Conservation (phyloP, 2,113 vertebrate genomes). For the Forbesichthys papilliferus region DNA sequence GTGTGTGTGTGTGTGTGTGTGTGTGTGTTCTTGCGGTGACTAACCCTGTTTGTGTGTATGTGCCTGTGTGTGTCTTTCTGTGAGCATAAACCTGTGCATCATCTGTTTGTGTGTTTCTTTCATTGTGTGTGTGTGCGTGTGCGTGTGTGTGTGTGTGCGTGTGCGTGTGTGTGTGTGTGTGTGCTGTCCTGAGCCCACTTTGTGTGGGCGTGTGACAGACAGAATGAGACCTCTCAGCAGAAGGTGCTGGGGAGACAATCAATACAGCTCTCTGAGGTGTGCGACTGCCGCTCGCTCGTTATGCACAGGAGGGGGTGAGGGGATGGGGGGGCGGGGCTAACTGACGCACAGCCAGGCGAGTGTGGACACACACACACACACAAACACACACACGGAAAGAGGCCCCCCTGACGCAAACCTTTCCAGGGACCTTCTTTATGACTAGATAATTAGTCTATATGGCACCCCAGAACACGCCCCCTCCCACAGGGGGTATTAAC, state of each 20-base stretch:
- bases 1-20: constrained; percentile 14
- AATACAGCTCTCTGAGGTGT: constrained; percentile 65
- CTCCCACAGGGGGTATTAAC: constrained; percentile 37
- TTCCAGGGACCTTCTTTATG: constrained; percentile 31
- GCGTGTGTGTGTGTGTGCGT: background rate
- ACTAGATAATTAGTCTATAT: constrained; percentile 67
- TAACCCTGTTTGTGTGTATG: constrained; percentile 12
- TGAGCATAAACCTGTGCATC: no score
- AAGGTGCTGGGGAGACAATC: constrained; percentile 66
- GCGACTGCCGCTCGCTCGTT: constrained; percentile 54
- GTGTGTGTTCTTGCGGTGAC: background rate
- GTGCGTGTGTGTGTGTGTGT: constrained; percentile 21
- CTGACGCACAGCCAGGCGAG: constrained; percentile 50
- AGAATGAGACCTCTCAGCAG: constrained; percentile 68
- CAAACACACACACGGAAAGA: constrained; percentile 14
- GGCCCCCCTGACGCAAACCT: constrained; percentile 11
- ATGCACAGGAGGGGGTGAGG: constrained; percentile 37
- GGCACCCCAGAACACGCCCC: constrained; percentile 51
- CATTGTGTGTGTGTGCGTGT: constrained; percentile 4
- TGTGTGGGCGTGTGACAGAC: constrained; percentile 70
- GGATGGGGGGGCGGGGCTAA: background rate
- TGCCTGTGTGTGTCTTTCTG: background rate
- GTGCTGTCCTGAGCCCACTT: background rate
- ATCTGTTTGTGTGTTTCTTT: background rate
- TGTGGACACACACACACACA: constrained; percentile 26